Percentiles rank a stretch among this genome's conserved stretches.
These are phyloP conservation scores for Quiscalus mexicanus DNA, from an alignment of 2,113 vertebrate genomes.

Conservation along the genomic window DNA sequence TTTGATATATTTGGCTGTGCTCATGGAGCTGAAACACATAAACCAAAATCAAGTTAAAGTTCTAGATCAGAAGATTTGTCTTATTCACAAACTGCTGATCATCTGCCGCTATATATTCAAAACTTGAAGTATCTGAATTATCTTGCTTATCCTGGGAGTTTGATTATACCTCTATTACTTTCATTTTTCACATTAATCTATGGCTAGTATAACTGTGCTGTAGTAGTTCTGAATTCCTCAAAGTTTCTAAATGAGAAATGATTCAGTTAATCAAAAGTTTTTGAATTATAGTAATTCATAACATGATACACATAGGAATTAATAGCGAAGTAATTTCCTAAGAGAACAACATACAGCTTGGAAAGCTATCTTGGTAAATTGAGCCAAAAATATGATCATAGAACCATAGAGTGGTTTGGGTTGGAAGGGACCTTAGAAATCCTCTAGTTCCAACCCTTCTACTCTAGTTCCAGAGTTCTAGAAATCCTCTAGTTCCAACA, in stretches of 20 bases:
- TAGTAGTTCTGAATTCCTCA: background rate
- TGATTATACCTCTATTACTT: background rate
- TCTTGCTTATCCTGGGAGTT: background rate
- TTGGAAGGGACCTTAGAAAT: background rate
- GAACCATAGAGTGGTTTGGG: background rate
- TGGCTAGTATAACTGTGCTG: background rate
- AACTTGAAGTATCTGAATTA: background rate
- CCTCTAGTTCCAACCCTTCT: background rate
- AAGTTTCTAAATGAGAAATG: background rate
- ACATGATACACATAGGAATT: background rate
- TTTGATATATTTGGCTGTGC: background rate
- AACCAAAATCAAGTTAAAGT: background rate
- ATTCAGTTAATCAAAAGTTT: background rate
- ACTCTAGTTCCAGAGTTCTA: too few relatives aligned
- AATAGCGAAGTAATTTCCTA: background rate
- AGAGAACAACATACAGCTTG: background rate
- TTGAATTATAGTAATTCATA: background rate
- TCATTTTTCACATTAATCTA: background rate
- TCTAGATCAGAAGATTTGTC: background rate
- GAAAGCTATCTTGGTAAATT: background rate
- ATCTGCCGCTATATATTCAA: background rate
- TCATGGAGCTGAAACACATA: background rate
- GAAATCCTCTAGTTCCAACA: background rate
- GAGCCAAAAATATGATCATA: background rate
- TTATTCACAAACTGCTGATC: background rate